Evolutionary conservation across 2,113 vertebrate species (phyloP).

Genomic region (Neofelis nebulosa): DNA sequence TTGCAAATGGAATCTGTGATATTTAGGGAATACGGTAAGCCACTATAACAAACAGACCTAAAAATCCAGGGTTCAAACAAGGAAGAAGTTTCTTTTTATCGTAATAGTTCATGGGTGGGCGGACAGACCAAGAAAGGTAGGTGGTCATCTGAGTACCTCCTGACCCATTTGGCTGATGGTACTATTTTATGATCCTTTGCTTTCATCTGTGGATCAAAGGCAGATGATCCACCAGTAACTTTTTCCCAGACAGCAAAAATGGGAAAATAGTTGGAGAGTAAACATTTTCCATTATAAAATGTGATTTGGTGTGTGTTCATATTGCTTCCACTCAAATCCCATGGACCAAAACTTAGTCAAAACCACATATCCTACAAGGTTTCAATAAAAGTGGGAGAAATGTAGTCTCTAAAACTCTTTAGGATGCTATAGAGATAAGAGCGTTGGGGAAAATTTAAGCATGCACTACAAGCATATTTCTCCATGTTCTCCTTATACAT

Average conservation of each 20-base stretch:
- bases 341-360: neutral
- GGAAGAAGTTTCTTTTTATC: neutral
- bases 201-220: neutral
- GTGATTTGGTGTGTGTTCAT: neutral
- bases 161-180: neutral
- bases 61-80: neutral
- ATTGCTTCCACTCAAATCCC: neutral
- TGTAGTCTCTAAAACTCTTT: neutral
- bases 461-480: neutral
- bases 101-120: rapidly evolving
- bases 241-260: neutral
- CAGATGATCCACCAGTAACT: neutral
- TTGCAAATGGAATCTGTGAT: neutral
- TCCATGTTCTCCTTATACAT: neutral
- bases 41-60: neutral
- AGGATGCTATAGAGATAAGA: neutral
- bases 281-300: neutral
- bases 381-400: neutral
- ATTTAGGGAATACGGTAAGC: neutral
- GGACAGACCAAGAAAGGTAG: neutral
- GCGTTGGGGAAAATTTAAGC: neutral
- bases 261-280: neutral
- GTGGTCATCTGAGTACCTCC: neutral
- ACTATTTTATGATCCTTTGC: neutral
- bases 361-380: neutral